Evolutionary conservation across 2,888 invertebrate genomes (phyloP).

Genomic region (Xiphydria camelus): DNA sequence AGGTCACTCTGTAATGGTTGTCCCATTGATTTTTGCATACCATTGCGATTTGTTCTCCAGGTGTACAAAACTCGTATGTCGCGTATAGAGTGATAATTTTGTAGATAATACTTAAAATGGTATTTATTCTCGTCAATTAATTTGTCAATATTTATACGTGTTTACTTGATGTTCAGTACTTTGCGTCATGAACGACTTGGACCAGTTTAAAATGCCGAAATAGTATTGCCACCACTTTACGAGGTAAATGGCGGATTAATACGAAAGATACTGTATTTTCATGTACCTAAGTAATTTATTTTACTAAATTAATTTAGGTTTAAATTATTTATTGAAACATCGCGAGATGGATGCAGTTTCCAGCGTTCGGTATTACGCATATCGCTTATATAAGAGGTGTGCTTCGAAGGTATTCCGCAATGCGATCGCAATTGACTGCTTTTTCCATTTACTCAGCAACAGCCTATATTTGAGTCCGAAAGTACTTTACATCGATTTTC

Average conservation of each 20-base stretch:
- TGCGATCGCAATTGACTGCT: too few species aligned
- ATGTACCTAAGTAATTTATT: constrained; percentile 47
- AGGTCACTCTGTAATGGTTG: too few species aligned
- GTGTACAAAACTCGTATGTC: neutral
- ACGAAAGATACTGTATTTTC: constrained; percentile 35
- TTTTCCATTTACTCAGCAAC: too few species aligned
- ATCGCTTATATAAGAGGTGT: too few species aligned
- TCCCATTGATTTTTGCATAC: too few species aligned
- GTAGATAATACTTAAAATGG: constrained; percentile 41
- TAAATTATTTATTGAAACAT: constrained; percentile 33
- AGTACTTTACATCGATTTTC: too few species aligned
- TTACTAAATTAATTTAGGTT: constrained; percentile 42
- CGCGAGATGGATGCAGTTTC: too few species aligned
- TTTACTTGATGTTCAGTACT: constrained; percentile 17
- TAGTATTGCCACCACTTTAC: constrained; percentile 45
- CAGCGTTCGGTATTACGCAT: too few species aligned
- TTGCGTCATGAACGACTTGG: constrained; percentile 19
- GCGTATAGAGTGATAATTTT: constrained; percentile 25
- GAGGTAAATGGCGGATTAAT: constrained; percentile 39
- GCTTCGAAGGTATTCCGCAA: too few species aligned
- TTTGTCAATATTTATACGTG: constrained; percentile 30
- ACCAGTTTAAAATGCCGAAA: constrained; percentile 24
- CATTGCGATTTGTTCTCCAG: too few species aligned
- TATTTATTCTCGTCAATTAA: constrained; percentile 42
- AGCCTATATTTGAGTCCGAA: too few species aligned